These are phyloP conservation scores for Ameiurus melas DNA, from an alignment of 2,113 vertebrate genomes.

Conservation along the genomic window DNA sequence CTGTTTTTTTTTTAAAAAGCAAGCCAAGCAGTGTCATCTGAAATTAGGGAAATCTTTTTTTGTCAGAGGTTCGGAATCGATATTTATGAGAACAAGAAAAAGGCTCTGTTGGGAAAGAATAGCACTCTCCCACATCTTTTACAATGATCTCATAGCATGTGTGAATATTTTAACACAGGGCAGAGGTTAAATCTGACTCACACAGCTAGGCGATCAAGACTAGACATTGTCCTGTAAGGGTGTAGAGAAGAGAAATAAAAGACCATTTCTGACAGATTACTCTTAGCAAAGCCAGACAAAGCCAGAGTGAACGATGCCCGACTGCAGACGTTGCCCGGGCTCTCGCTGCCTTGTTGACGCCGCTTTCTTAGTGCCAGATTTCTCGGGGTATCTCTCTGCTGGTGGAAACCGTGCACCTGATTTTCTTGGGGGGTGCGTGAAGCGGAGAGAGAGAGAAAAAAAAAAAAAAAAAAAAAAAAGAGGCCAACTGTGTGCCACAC, in stretches of 20 bases:
- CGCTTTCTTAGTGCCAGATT: conserved; percentile 28
- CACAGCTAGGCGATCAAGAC: neutral
- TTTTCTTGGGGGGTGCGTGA: conserved; percentile 33
- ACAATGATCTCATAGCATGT: neutral
- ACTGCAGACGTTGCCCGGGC: conserved; percentile 36
- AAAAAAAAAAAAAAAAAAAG: neutral
- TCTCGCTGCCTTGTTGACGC: conserved; percentile 25
- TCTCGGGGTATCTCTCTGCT: conserved; percentile 14
- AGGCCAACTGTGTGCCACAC: conserved; percentile 23
- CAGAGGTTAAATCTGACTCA: neutral
- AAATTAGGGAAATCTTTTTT: neutral
- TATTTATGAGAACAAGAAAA: neutral
- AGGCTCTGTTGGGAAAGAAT: conserved; percentile 14
- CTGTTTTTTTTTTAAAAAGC: neutral
- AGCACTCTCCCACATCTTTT: conserved; percentile 29
- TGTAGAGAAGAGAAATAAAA: conserved; percentile 34
- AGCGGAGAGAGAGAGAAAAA: too few species aligned
- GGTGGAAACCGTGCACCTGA: conserved; percentile 45
- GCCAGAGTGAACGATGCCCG: conserved; percentile 35
- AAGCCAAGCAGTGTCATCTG: conserved; percentile 5
- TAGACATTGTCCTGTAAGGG: neutral
- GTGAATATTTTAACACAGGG: neutral
- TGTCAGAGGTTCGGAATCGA: neutral
- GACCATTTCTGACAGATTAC: conserved; percentile 45
- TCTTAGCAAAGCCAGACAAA: conserved; percentile 48